Base-by-base conservation (phyloP, 2,888 invertebrate species). In the Epirrita christyi region DNA sequence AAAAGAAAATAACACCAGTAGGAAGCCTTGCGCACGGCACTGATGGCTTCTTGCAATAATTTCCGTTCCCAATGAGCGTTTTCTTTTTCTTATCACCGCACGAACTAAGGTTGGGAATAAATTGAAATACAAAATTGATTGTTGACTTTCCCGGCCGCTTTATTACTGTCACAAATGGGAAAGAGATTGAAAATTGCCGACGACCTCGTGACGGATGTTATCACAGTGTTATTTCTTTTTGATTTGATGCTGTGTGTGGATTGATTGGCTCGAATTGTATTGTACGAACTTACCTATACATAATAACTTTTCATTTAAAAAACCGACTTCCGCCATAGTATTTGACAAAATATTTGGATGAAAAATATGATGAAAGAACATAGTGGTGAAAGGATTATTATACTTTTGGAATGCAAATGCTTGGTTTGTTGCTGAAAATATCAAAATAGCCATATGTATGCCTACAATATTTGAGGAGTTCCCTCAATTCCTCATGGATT, bases 61-160 rank as follows among this genome's bases (percentile, higher is more conserved):
- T 92, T 92, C 92, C 92, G 92, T 84, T 91, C 84, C 83, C 87
- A 92, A 91, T 92, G 91, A 92, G 74, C 80, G 86, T 90, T 88
- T 88, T 88, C 86, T 91, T 91, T 91, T 90, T 91, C 91, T 91
- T 92, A 91, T 91, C 90, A 87, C 75, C 88, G 83, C 84, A 86
- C 88, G 85, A 91, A 92, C 92, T 91, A 89, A 83, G 90, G 88
- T 85, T 86, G 86, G 89, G 88, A 91, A 90, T 91, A 91, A 91
- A 92, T 92, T 89, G 92, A 91, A 92, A 92, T 91, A 92, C 90
- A 89, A 92, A 92, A 92, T 92, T 91, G 92, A 92, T 92, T 92
- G 92, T 92, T 92, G 92, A 89, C 88, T 86, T 88, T 84, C 86
- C 90, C 88, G 86, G 87, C 73, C 83, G 87, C 84, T 91, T 92